Percentiles rank a stretch among this genome's conserved stretches.
Conservation (phyloP, 2,113 vertebrate genomes). For the Tragulus kanchil region DNA sequence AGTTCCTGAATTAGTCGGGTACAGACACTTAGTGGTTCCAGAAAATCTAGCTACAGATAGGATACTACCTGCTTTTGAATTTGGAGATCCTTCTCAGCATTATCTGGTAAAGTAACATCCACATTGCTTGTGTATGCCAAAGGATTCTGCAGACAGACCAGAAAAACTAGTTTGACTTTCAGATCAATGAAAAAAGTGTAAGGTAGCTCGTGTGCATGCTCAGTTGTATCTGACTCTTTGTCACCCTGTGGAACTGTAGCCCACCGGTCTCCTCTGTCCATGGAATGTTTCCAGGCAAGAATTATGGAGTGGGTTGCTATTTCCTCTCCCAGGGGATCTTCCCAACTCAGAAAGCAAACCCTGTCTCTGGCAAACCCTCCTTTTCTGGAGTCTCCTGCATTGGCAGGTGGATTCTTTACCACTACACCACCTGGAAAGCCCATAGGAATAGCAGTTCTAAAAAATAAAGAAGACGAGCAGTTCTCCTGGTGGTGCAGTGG, state of each 20-base stretch:
- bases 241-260: not conserved
- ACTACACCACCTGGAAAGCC: too few relatives aligned
- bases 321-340: not conserved
- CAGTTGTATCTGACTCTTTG: not conserved
- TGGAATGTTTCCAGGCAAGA: not conserved
- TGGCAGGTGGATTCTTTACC: too few relatives aligned
- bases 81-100: not conserved
- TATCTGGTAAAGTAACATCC: too few relatives aligned
- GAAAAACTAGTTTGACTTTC: slow-evolving; percentile 33
- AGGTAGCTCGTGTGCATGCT: not conserved
- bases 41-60: not conserved
- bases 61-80: not conserved
- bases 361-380: not conserved
- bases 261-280: not conserved
- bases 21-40: not conserved
- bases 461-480: too few relatives aligned
- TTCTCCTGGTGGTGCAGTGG: too few relatives aligned
- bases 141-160: too few relatives aligned
- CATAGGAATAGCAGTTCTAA: too few relatives aligned
- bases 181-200: not conserved
- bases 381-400: too few relatives aligned
- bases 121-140: too few relatives aligned
- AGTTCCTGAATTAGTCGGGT: not conserved
- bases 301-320: not conserved
- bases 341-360: not conserved